Evolutionary conservation across 2,888 invertebrate genomes (phyloP).

Genomic region (Amphipoea lucens): DNA sequence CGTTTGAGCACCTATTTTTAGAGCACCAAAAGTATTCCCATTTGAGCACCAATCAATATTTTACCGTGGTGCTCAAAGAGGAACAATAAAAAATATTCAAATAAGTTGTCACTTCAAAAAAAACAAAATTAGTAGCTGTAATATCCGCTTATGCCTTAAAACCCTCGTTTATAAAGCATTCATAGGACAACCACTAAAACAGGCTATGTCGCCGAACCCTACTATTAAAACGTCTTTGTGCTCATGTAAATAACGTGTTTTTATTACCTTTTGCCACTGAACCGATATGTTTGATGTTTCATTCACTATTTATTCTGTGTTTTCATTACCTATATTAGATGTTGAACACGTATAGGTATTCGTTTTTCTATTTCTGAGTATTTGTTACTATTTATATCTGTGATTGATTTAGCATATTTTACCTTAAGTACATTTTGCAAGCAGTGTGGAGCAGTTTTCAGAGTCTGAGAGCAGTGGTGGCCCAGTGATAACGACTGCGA

Average conservation of each 20-base stretch:
- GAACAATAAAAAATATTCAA: too few species aligned
- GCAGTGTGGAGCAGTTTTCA: too few species aligned
- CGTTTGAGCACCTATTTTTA: too few species aligned
- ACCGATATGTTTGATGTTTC: slow-evolving; percentile 37
- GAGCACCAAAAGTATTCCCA: too few species aligned
- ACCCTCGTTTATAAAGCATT: slow-evolving; percentile 76
- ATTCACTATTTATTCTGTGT: too few species aligned
- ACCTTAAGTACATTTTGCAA: background rate
- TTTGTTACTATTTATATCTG: background rate
- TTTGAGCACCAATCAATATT: too few species aligned
- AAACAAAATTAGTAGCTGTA: background rate
- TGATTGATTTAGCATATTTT: background rate
- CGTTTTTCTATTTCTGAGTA: background rate
- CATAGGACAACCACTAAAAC: slow-evolving; percentile 74
- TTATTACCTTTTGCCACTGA: slow-evolving; percentile 40
- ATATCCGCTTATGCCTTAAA: background rate
- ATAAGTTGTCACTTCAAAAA: too few species aligned
- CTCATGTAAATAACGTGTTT: slow-evolving; percentile 58
- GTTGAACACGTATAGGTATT: background rate
- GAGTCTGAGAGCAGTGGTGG: too few species aligned
- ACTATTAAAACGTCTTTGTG: slow-evolving; percentile 74
- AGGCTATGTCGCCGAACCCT: slow-evolving; percentile 74
- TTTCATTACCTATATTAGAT: slow-evolving; percentile 2
- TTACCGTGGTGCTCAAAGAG: too few species aligned
- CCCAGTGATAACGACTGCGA: too few species aligned